Base-by-base conservation (phyloP, 2,888 invertebrate species). In the Cyclophora punctaria region DNA sequence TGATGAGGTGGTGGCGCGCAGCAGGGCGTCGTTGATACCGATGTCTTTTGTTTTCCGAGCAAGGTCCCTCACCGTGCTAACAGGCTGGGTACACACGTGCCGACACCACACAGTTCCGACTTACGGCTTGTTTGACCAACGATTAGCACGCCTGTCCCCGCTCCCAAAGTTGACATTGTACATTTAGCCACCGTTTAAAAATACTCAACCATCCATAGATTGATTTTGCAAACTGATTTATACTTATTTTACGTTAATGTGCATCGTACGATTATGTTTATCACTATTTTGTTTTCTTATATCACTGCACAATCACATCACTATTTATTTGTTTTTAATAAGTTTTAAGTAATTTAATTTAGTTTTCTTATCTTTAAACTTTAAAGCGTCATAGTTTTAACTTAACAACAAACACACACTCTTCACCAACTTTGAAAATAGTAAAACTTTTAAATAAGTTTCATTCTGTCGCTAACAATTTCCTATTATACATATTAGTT, bases 131-230 rank as follows among this genome's bases (percentile, higher is more conserved):
- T 87, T 87, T 86, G 83, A 69, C 70, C 64, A 78, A 67, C 77
- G 87, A 86, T 87, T 87, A 87, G 70, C 85, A 80, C 69, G 62
- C 71, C 79, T 73, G 78, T 79, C 73, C 77, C 78, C 73, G 76
- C 78, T 74, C 58, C 74, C 74, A 78, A 79, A 81, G 82, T 83
- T 80, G 80, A 83, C 85, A 86, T 84, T 83, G 78, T 82, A 75
- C 82, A 82, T 83, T 81, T 78, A 55, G 51, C 53, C 50, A 79
- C 75, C 64, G 78, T 80, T 79, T 37, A 34, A 33, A 34, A 44
- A 44, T 82, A 78, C 79, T 75, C 74, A 82, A 81, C 82, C 80
- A 84, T 82, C 69, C 66, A 64, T 73, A 73, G 62, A 82, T 78
- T 75, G 75, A 67, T 79, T 75, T 51, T 60, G 75, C 68, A 75